Conservation (phyloP, 1,140 invertebrate genomes). For the Platorchestia sp. region DNA sequence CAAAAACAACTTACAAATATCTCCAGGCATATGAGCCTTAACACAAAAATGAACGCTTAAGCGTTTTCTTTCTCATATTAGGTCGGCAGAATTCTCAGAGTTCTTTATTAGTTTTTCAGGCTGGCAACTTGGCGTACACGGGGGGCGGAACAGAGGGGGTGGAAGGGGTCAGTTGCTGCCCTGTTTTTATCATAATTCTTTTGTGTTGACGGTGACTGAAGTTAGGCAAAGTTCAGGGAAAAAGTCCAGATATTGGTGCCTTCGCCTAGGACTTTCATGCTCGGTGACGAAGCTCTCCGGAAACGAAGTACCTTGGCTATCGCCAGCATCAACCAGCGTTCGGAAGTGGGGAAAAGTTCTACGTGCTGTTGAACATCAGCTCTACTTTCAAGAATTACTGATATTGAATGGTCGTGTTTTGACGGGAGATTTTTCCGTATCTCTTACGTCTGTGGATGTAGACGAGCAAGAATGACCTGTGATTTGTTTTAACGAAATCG, state of each 20-base stretch:
- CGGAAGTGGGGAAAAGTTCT: neutral
- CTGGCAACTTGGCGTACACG: neutral
- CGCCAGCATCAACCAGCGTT: neutral
- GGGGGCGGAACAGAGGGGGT: neutral
- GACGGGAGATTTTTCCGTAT: too few relatives aligned
- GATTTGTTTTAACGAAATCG: too few relatives aligned
- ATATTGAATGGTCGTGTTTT: neutral
- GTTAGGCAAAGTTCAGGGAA: neutral
- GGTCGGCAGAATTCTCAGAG: neutral
- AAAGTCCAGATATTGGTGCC: neutral
- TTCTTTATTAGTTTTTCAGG: constrained; percentile 2
- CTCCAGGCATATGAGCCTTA: neutral
- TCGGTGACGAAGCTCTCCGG: neutral
- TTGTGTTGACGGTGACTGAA: neutral
- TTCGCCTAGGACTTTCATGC: neutral
- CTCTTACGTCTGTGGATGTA: too few relatives aligned
- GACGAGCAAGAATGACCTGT: too few relatives aligned
- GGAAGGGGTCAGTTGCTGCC: neutral
- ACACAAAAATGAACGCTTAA: constrained; percentile 2
- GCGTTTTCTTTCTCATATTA: neutral
- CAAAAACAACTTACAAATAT: neutral
- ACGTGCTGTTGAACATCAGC: neutral
- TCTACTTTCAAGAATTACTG: neutral
- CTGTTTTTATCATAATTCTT: neutral
- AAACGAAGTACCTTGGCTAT: neutral